phyloP scores from a whole-genome alignment of 2,888 invertebrate genomes.

The Camponotus fellah region DNA sequence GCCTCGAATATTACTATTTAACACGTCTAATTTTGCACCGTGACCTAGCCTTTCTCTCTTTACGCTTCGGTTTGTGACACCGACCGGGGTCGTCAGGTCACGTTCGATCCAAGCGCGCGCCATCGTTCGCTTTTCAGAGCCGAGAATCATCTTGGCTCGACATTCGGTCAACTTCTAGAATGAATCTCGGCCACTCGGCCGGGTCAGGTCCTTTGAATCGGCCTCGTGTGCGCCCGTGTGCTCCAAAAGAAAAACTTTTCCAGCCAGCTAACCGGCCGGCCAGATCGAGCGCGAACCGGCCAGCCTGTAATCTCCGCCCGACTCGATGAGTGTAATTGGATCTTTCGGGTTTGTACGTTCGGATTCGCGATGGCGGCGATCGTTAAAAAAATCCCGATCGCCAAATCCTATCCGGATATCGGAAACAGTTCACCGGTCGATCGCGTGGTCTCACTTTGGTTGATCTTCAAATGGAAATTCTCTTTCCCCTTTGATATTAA shows the following conservation, averaged over 20 bases:
- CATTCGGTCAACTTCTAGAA: constrained; percentile 67
- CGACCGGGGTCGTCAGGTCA: constrained; percentile 51
- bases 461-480: constrained; percentile 47
- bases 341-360: constrained; percentile 50
- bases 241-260: constrained; percentile 45
- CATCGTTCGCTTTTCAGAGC: constrained; percentile 58
- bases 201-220: constrained; percentile 69
- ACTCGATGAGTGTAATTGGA: constrained; percentile 53
- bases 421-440: constrained; percentile 14
- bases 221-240: constrained; percentile 42
- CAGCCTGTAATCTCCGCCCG: constrained; percentile 52
- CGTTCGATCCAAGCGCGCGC: constrained; percentile 58
- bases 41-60: constrained; percentile 53
- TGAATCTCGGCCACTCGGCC: constrained; percentile 75
- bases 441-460: constrained; percentile 17
- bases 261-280: neutral
- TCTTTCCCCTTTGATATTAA: constrained; percentile 25
- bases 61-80: constrained; percentile 45
- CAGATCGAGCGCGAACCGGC: constrained; percentile 13
- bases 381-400: constrained; percentile 52
- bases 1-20: constrained; percentile 46
- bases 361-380: constrained; percentile 38
- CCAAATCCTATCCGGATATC: constrained; percentile 43
- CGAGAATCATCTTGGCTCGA: constrained; percentile 60
- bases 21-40: constrained; percentile 57